Evolutionary conservation across 2,113 vertebrate genomes (phyloP).

Genomic region (Tichodroma muraria): DNA sequence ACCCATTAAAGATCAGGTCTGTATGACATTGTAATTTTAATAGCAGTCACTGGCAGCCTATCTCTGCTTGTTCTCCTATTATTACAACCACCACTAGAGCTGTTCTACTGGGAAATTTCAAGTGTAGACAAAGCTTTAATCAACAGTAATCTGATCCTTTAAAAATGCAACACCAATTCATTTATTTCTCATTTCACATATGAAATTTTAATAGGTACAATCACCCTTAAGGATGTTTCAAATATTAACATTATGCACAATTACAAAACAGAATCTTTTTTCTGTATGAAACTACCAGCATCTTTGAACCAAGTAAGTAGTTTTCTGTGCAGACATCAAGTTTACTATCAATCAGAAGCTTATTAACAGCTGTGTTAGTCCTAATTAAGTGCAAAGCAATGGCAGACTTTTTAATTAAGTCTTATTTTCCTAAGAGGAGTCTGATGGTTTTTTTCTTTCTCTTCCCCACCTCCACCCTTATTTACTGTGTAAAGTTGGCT

Average conservation of each 20-base stretch:
- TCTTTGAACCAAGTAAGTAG: conserved; percentile 39
- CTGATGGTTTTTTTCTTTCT: neutral
- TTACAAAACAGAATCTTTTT: conserved; percentile 58
- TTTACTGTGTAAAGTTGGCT: neutral
- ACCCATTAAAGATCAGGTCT: conserved; percentile 25
- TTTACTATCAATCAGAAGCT: conserved; percentile 57
- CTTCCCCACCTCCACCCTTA: neutral
- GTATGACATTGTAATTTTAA: conserved; percentile 40
- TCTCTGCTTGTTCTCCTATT: conserved; percentile 43
- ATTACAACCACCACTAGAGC: conserved; percentile 47
- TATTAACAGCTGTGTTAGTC: conserved; percentile 54
- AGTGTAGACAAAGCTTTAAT: conserved; percentile 66
- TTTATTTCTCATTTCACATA: conserved; percentile 60
- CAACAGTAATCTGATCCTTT: conserved; percentile 63
- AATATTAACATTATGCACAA: conserved; percentile 66
- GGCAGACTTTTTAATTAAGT: conserved; percentile 50
- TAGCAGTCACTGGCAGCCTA: neutral
- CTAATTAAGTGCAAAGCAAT: conserved; percentile 51
- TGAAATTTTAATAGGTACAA: conserved; percentile 66
- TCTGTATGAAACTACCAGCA: conserved; percentile 30
- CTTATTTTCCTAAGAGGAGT: conserved; percentile 51
- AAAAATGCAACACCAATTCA: conserved; percentile 65
- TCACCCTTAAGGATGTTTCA: conserved; percentile 66
- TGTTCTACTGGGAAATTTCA: conserved; percentile 58
- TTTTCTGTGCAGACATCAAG: conserved; percentile 53